phyloP scores from a whole-genome alignment of 1,140 invertebrate genomes.

The Atta texana region DNA sequence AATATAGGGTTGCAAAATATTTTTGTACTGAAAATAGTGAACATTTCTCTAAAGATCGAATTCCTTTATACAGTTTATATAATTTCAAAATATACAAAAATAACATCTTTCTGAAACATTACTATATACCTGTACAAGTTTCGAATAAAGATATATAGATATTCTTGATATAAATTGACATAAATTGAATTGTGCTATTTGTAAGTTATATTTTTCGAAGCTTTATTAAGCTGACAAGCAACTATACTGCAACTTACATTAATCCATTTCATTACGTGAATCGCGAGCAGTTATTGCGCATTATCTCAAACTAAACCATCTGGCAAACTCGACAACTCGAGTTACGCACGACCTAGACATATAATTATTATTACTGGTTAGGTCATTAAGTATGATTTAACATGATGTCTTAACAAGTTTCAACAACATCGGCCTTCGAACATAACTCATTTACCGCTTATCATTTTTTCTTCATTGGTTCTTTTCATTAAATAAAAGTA shows the following conservation, averaged over 20 bases:
- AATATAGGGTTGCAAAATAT: neutral
- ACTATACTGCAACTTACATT: constrained; percentile 3
- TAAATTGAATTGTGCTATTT: constrained; percentile 22
- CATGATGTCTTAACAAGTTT: constrained; percentile 8
- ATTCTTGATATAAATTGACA: constrained; percentile 1
- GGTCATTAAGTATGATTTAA: constrained; percentile 55
- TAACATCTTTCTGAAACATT: neutral
- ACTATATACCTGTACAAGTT: too few relatives aligned
- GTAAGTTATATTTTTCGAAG: neutral
- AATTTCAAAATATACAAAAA: neutral
- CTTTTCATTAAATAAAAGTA: neutral
- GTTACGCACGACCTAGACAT: constrained; percentile 41
- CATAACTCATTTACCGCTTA: constrained; percentile 29
- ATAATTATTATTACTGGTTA: constrained; percentile 62
- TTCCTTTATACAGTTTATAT: neutral
- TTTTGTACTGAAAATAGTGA: neutral
- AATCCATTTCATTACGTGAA: constrained; percentile 40
- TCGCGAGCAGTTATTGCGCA: constrained; percentile 24
- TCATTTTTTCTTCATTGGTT: neutral
- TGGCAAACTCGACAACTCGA: constrained; percentile 43
- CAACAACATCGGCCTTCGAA: constrained; percentile 50
- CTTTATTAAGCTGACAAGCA: neutral
- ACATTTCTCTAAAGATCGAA: neutral
- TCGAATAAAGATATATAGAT: neutral
- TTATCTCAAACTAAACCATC: constrained; percentile 24